Conservation (phyloP, 2,888 invertebrate genomes). For the Caenorhabditis afra region DNA sequence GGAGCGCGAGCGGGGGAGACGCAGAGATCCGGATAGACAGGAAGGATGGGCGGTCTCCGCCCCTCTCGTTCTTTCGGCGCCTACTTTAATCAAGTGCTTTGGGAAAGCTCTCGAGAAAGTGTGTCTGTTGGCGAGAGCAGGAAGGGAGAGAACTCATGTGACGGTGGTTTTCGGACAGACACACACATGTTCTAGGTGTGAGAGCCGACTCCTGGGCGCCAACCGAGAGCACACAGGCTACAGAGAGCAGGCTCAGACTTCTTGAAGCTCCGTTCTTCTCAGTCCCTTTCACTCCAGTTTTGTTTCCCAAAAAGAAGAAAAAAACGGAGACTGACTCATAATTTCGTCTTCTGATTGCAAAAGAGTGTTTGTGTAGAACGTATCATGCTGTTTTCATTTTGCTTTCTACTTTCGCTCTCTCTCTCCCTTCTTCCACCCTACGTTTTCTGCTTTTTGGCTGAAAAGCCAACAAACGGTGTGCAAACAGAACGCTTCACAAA, state of each 20-base stretch:
- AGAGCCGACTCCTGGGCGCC: too few species aligned
- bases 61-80: slow-evolving; percentile 39
- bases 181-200: too few species aligned
- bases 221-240: too few species aligned
- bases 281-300: too few species aligned
- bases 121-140: slow-evolving; percentile 15
- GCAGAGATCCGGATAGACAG: slow-evolving; percentile 16
- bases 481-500: slow-evolving; percentile 1
- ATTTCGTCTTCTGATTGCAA: too few species aligned
- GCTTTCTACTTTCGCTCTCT: not conserved
- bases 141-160: not conserved
- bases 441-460: not conserved
- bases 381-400: too few species aligned
- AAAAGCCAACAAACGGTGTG: not conserved
- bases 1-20: slow-evolving; percentile 15
- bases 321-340: too few species aligned
- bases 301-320: too few species aligned
- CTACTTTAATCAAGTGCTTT: slow-evolving; percentile 55
- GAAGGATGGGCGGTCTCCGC: slow-evolving; percentile 22
- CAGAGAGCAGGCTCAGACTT: too few species aligned
- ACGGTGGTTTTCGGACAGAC: not conserved
- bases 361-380: too few species aligned
- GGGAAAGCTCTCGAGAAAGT: slow-evolving; percentile 35
- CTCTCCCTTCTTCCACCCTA: not conserved
- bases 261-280: too few species aligned